Conservation (phyloP, 2,888 invertebrate genomes). For the Sphecodes monilicornis region DNA sequence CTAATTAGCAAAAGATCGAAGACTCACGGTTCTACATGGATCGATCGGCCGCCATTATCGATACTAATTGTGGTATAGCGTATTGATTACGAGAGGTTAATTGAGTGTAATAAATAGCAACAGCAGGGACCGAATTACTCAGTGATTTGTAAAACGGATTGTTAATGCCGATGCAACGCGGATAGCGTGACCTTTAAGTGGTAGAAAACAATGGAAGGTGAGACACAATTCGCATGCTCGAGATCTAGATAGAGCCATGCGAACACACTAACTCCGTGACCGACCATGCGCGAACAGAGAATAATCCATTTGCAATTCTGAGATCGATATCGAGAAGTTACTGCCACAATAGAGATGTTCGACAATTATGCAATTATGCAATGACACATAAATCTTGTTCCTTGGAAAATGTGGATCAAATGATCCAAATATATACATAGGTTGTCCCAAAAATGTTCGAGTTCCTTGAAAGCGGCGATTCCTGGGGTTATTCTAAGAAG, state of each 20-base stretch:
- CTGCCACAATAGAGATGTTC: not conserved
- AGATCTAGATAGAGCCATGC: not conserved
- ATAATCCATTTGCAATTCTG: slow-evolving; percentile 12
- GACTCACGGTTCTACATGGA: not conserved
- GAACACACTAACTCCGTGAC: not conserved
- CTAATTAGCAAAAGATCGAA: not conserved
- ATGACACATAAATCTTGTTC: not conserved
- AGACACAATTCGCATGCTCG: not conserved
- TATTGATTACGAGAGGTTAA: not conserved
- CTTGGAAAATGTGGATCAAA: not conserved
- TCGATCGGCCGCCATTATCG: not conserved
- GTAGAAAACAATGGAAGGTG: slow-evolving; percentile 7
- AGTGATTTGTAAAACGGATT: not conserved
- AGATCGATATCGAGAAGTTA: not conserved
- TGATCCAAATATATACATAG: too few species aligned
- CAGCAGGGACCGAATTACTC: not conserved
- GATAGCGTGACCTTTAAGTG: not conserved
- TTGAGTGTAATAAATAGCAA: not conserved
- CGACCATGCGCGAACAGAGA: not conserved
- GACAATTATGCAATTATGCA: not conserved
- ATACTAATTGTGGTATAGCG: not conserved
- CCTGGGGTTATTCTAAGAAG: too few species aligned
- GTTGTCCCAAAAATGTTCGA: too few species aligned
- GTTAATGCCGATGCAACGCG: not conserved
- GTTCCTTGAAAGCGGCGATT: too few species aligned